phyloP scores from a whole-genome alignment of 2,888 invertebrate species.

The Apodemia zela region DNA sequence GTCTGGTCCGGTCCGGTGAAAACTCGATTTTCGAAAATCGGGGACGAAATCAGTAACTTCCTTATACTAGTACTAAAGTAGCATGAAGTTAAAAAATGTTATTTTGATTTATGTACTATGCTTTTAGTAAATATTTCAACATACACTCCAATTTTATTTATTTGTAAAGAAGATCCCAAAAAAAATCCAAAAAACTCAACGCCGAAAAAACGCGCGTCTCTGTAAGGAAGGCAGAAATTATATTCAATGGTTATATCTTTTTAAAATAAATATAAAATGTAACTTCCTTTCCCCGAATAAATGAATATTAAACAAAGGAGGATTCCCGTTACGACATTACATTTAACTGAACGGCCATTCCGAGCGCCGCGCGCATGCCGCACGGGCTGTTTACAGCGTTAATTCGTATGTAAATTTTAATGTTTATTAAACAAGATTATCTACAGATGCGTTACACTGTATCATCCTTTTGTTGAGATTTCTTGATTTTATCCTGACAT shows the following conservation, averaged over 20 bases:
- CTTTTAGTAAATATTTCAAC: no score
- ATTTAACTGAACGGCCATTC: conserved; percentile 8
- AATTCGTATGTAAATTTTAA: conserved; percentile 18
- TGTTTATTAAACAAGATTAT: conserved; percentile 14
- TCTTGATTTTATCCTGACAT: not conserved
- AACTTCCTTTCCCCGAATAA: not conserved
- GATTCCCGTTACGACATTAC: conserved; percentile 12
- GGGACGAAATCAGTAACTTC: no score
- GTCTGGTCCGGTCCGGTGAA: no score
- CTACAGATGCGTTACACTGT: not conserved
- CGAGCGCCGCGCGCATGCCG: not conserved
- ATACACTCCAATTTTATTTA: no score
- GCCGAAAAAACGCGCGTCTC: not conserved
- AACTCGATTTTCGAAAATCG: no score
- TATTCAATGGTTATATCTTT: not conserved
- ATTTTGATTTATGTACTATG: no score
- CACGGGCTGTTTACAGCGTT: not conserved
- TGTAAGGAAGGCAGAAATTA: not conserved
- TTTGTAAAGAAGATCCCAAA: no score
- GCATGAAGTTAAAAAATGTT: no score
- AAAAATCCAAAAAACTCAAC: not conserved
- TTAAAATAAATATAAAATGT: not conserved
- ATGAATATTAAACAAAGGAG: conserved; percentile 9
- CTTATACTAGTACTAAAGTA: no score
- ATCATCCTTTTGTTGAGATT: not conserved